Base-by-base conservation (phyloP, 2,113 vertebrate species). In the Nannospalax galili region DNA sequence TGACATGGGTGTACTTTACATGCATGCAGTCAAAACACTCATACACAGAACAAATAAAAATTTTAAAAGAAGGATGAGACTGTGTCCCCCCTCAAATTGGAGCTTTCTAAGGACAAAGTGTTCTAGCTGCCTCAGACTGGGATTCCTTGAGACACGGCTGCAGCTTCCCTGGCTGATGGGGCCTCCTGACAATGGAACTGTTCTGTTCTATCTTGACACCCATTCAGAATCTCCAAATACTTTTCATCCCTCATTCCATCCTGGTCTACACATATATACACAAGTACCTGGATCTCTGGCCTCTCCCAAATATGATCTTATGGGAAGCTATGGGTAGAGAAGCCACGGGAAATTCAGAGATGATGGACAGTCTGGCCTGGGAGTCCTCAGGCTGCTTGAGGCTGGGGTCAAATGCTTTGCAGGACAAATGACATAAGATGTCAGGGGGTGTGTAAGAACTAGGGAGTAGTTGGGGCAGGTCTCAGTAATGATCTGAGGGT, bases 301-400 rank as follows among this genome's bases (percentile, higher is more conserved):
- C 72, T 56, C 75, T 82, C 32, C 52, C 8, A 9, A 3, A 6
- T 9, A 45, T 20, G 30, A 32, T 32, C 7, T 42, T 70, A 69
- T 1, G 73, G 70, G 37, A 73, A 70, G 19, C n/a, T 48, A 2
- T 5, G 8, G 22, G 17, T 4, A 35, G 20, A 26, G 32, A 30
- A 24, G 0, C 7, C 4, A 22, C 3, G 0, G 17, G 24, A 24
- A 56, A 17, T n/a, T 9, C 3, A 16, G 2, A 72, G 56, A 15
- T n/a, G 40, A 74, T 48, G 1, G 84, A 37, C 6, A 56, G 69
- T 14, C 48, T 30, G 10, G 42, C 45, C 37, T 58, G 40, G 40
- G 62, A 91, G 40, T 28, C n/a, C 26, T 1, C 28, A 1, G 52
- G 78, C 45, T 65, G 26, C 40, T 32, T n/a, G 56, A 22, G 7